Conservation (phyloP, 64 coral and sea anemone species). For the Platygyra sinensis region DNA sequence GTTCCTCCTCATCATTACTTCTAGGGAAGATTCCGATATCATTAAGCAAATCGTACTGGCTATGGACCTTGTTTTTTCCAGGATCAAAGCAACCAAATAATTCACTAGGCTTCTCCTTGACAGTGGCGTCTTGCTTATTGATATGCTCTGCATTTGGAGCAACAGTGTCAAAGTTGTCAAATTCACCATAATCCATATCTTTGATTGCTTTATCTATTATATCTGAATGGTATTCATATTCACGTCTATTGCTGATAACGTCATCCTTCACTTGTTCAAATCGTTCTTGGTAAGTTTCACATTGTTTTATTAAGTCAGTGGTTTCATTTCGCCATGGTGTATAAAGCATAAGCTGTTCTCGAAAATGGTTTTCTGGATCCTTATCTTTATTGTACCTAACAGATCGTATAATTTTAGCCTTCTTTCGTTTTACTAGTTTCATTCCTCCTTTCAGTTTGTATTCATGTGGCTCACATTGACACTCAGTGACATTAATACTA, state of each 20-base stretch:
- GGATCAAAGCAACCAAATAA: constrained; percentile 53
- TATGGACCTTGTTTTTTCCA: constrained; percentile 30
- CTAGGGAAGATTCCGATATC: constrained; percentile 54
- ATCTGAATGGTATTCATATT: constrained; percentile 45
- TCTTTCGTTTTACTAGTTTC: constrained; percentile 51
- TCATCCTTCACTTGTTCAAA: constrained; percentile 22
- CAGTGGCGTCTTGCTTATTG: constrained; percentile 17
- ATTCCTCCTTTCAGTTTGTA: constrained; percentile 48
- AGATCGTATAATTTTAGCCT: constrained; percentile 58
- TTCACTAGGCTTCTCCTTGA: constrained; percentile 22
- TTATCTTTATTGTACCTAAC: constrained; percentile 69
- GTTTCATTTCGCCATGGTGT: constrained; percentile 48
- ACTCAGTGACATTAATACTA: constrained; percentile 8
- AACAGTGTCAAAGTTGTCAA: constrained; percentile 23
- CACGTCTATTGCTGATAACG: background rate
- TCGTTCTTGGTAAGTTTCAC: constrained; percentile 46
- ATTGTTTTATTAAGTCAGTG: constrained; percentile 35
- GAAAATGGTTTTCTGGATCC: constrained; percentile 70
- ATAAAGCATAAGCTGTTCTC: constrained; percentile 64
- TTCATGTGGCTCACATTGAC: constrained; percentile 8
- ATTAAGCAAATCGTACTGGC: constrained; percentile 49
- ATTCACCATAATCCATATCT: constrained; percentile 17
- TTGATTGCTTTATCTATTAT: constrained; percentile 49
- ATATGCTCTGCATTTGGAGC: constrained; percentile 44
- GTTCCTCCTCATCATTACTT: constrained; percentile 44